Conservation (phyloP, 1,140 invertebrate species). For the Macrocentrus cingulum region DNA sequence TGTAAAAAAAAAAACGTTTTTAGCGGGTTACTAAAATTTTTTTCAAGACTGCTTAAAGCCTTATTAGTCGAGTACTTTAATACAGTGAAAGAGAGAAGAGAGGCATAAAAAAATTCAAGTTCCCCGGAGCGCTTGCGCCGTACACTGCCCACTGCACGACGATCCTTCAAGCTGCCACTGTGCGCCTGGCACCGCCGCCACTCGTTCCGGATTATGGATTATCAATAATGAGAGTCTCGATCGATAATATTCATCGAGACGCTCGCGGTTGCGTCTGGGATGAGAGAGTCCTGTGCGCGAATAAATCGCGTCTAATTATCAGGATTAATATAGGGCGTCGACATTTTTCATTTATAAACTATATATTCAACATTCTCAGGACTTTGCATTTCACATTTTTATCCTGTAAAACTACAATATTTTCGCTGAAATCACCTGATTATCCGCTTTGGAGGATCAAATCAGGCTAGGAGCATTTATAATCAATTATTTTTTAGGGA, state of each 20-base stretch:
- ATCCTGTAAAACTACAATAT: neutral
- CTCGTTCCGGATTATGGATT: slow-evolving; percentile 56
- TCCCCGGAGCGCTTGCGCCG: slow-evolving; percentile 15
- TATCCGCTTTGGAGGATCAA: neutral
- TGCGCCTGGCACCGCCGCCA: slow-evolving; percentile 33
- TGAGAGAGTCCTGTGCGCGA: slow-evolving; percentile 17
- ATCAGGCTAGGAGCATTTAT: no score
- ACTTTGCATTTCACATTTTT: neutral
- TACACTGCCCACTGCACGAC: slow-evolving; percentile 21
- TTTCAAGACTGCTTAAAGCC: no score
- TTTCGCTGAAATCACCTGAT: neutral
- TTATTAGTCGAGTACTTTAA: no score
- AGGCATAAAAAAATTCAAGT: slow-evolving; percentile 13
- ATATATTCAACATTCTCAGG: no score
- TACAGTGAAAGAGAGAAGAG: no score
- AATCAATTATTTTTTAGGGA: no score
- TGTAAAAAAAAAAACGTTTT: no score
- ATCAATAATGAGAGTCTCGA: slow-evolving; percentile 53
- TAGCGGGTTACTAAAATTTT: no score
- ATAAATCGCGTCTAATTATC: slow-evolving; percentile 57
- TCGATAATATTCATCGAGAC: slow-evolving; percentile 35
- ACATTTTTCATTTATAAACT: slow-evolving; percentile 47
- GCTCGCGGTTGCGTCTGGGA: slow-evolving; percentile 17
- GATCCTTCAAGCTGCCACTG: slow-evolving; percentile 51
- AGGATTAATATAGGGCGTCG: slow-evolving; percentile 45